Evolutionary conservation across 2,113 vertebrate genomes (phyloP), one percentile per base, ranked within the genome.

Genomic region (Odontesthes bonariensis): DNA sequence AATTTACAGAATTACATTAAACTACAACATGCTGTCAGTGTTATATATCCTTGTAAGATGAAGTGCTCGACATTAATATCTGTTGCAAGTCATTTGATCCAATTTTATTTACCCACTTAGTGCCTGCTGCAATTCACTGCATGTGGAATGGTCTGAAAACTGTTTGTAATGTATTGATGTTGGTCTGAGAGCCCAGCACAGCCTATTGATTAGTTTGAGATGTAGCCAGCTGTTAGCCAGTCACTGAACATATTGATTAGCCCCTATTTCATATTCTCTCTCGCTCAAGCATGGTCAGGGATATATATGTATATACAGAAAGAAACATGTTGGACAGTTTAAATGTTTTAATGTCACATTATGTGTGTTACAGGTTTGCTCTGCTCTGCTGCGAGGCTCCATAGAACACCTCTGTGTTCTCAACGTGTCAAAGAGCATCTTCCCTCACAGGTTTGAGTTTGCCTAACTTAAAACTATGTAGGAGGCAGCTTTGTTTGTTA

Each of bases 341-440:
- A 35, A 35, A 35, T 38, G 35, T 46, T 46, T 46, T 32, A 13
- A 8, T 52, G 17, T 12, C 31, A 1, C 11, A 0, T 44, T 55
- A 0, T 58, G 8, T 76, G 32, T 72, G 9, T 69, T 46, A 4
- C 81, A 93, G 92, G 87, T 93, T 75, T 93, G 92, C 58, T 92
- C 90, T 0, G 89, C 92, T 71, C 86, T 93, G 47, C 77, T 93
- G 73, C 87, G 92, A 73, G 92, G 92, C 31, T 89, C 92, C 0
- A 61, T 56, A 47, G 84, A 90, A 19, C 89, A 93, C 66, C 90
- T 93, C 40, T 86, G 89, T 46, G 83, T 93, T 69, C 90, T 93
- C 23, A 93, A 90, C 8, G 40, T 93, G 65, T 90, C 92, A 32
- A 93, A 92, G 73, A 91, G 92, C 3, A 3, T 91, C 82, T 92